These are phyloP conservation scores for Drosophila meridiana DNA, from an alignment of 2,888 invertebrate genomes.

Conservation along the genomic window DNA sequence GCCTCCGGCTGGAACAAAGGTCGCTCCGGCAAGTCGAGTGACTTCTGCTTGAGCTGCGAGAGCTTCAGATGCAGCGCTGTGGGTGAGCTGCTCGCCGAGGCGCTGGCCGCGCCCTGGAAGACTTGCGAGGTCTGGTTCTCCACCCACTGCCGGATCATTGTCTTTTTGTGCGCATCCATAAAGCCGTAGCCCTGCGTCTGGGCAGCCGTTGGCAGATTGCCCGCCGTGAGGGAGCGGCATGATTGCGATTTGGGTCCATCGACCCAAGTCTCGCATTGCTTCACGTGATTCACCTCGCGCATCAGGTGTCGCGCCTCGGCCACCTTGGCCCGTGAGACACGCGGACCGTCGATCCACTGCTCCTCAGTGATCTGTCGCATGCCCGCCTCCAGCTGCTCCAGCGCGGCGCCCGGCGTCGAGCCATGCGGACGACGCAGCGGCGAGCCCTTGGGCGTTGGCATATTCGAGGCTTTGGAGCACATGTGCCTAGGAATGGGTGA, in stretches of 20 bases:
- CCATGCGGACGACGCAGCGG: constrained; percentile 85
- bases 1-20: constrained; percentile 84
- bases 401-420: constrained; percentile 64
- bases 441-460: constrained; percentile 87
- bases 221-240: constrained; percentile 85
- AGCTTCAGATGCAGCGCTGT: constrained; percentile 85
- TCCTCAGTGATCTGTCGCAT: constrained; percentile 90
- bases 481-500: constrained; percentile 74
- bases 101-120: constrained; percentile 85
- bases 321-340: constrained; percentile 93
- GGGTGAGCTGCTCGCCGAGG: constrained; percentile 87
- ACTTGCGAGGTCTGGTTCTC: constrained; percentile 95
- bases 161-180: constrained; percentile 96
- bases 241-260: constrained; percentile 94
- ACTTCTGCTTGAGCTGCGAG: constrained; percentile 87
- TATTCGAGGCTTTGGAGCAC: constrained; percentile 83
- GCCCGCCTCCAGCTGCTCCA: constrained; percentile 82
- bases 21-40: constrained; percentile 77
- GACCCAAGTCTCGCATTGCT: constrained; percentile 96
- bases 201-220: constrained; percentile 81
- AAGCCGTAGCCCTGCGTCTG: constrained; percentile 90
- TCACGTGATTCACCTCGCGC: constrained; percentile 90
- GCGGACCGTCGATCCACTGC: constrained; percentile 98
- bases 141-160: constrained; percentile 97
- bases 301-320: constrained; percentile 92